Evolutionary conservation across 1,140 invertebrate genomes (phyloP).

Genomic region (Drosophila jambulina): DNA sequence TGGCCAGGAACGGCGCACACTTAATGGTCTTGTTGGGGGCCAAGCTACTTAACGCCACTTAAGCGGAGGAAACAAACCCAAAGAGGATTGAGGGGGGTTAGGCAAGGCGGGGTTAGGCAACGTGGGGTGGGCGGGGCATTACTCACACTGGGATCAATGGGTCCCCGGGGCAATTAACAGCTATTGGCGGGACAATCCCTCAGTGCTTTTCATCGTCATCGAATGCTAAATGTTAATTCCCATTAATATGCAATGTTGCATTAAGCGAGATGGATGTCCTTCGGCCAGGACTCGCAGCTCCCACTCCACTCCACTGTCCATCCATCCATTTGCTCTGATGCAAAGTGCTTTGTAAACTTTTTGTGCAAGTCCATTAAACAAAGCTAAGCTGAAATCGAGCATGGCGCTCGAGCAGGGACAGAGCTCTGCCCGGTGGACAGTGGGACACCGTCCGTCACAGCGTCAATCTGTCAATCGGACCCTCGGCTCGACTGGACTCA

Average conservation of each 20-base stretch:
- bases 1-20: not conserved
- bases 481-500: constrained; percentile 1
- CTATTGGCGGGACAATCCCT: constrained; percentile 18
- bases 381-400: constrained; percentile 62
- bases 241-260: constrained; percentile 43
- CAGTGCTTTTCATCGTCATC: constrained; percentile 6
- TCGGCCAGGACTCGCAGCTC: not conserved
- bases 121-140: no score
- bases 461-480: constrained; percentile 50
- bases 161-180: constrained; percentile 27
- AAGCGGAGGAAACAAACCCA: not conserved
- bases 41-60: constrained; percentile 29
- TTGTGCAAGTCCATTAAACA: constrained; percentile 66
- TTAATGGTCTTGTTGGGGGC: not conserved
- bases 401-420: constrained; percentile 14
- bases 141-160: not conserved
- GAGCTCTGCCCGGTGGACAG: not conserved
- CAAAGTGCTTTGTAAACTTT: constrained; percentile 69
- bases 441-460: constrained; percentile 17
- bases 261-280: constrained; percentile 13
- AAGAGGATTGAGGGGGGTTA: not conserved
- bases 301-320: not conserved
- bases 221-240: constrained; percentile 23
- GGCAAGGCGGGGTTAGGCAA: not conserved
- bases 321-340: constrained; percentile 2